phyloP scores from a whole-genome alignment of 2,888 invertebrate species.

The Cotesia congregata region DNA sequence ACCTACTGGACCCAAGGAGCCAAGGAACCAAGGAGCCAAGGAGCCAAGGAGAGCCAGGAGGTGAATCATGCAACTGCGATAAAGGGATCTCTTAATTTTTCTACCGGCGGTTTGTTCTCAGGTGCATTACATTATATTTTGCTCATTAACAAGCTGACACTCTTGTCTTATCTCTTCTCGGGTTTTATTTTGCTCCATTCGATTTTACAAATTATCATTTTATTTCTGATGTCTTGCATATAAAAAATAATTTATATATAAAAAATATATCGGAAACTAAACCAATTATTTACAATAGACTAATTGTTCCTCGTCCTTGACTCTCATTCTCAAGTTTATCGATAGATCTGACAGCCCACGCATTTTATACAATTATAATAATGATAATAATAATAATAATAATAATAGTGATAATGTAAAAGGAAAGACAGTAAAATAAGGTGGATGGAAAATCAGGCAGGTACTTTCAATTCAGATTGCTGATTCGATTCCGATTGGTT shows the following conservation, averaged over 20 bases:
- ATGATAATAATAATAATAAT: background rate
- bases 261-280: no score
- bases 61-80: constrained; percentile 44
- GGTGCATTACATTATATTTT: background rate
- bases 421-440: constrained; percentile 8
- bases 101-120: constrained; percentile 32
- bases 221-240: no score
- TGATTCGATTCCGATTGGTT: constrained; percentile 59
- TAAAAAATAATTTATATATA: no score
- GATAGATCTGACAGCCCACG: constrained; percentile 29
- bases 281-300: background rate
- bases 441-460: background rate
- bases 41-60: constrained; percentile 8
- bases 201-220: background rate
- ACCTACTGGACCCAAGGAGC: background rate
- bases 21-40: background rate
- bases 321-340: constrained; percentile 28
- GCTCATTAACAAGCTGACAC: constrained; percentile 18
- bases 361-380: background rate
- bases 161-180: background rate
- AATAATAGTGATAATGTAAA: background rate
- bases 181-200: background rate
- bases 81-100: constrained; percentile 51
- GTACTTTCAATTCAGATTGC: constrained; percentile 68
- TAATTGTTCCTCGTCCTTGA: constrained; percentile 14